Evolutionary conservation across 2,113 vertebrate genomes (phyloP).

Genomic region (Paramormyrops kingsleyae): DNA sequence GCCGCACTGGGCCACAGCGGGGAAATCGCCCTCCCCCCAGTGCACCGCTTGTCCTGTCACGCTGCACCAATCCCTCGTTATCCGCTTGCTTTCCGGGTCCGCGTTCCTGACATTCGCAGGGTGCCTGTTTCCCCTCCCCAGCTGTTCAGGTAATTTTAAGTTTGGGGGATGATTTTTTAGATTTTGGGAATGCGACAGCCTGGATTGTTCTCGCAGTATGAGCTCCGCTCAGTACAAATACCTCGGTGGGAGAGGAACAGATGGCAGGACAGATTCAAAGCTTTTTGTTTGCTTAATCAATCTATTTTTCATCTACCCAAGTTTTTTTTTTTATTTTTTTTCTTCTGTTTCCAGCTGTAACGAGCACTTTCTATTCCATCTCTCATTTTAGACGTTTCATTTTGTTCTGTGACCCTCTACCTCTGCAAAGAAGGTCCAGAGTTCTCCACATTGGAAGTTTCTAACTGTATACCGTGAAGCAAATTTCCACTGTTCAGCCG

Average conservation of each 20-base stretch:
- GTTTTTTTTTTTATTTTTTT: neutral
- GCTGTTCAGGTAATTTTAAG: conserved; percentile 21
- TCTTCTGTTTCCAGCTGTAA: neutral
- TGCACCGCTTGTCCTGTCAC: neutral
- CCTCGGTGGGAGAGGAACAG: conserved; percentile 44
- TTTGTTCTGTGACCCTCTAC: neutral
- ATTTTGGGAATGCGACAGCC: conserved; percentile 39
- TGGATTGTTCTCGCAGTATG: conserved; percentile 42
- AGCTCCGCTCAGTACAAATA: conserved; percentile 35
- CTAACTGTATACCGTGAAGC: neutral
- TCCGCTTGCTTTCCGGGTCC: neutral
- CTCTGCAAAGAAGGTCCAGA: neutral
- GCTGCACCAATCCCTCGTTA: neutral
- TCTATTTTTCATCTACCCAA: conserved; percentile 40
- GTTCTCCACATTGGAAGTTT: neutral
- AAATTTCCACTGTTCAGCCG: neutral
- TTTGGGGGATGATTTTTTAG: conserved; percentile 39
- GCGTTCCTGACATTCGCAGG: neutral
- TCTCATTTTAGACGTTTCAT: neutral
- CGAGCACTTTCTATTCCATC: neutral
- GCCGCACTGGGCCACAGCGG: neutral
- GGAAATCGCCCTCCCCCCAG: neutral
- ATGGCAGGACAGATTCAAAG: conserved; percentile 45
- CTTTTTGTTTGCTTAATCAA: conserved; percentile 46
- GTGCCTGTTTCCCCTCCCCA: conserved; percentile 22